phyloP scores from a whole-genome alignment of 2,113 vertebrate species.

The Nothobranchius furzeri region DNA sequence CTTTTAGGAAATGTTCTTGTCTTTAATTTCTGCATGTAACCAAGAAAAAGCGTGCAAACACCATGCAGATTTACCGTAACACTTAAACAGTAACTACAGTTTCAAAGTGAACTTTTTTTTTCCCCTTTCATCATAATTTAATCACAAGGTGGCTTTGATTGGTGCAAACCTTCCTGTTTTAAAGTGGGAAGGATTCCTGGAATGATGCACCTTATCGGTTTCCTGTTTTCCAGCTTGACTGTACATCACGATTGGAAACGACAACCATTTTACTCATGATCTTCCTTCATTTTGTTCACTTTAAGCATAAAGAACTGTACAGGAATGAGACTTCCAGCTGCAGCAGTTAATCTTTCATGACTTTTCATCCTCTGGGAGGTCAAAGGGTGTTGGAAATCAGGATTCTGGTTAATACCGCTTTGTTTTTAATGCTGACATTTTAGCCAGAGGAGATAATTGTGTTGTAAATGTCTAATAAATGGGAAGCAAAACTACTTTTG shows the following conservation, averaged over 20 bases:
- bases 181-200: conserved; percentile 11
- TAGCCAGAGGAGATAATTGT: conserved; percentile 37
- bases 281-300: conserved; percentile 9
- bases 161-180: conserved; percentile 16
- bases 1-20: neutral
- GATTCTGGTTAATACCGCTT: conserved; percentile 15
- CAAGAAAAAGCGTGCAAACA: conserved; percentile 38
- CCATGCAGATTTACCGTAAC: conserved; percentile 23
- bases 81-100: conserved; percentile 11
- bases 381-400: conserved; percentile 21
- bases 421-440: conserved; percentile 35
- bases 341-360: conserved; percentile 40
- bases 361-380: conserved; percentile 33
- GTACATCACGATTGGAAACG: neutral
- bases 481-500: conserved; percentile 2
- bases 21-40: conserved; percentile 24
- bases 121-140: neutral
- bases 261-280: conserved; percentile 19
- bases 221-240: conserved; percentile 7
- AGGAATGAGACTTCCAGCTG: conserved; percentile 34
- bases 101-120: neutral
- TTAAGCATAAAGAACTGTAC: conserved; percentile 18
- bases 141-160: conserved; percentile 22
- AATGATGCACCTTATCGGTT: conserved; percentile 7
- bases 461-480: conserved; percentile 41